These are phyloP conservation scores for Agrotis ipsilon DNA, from an alignment of 2,888 invertebrate species.

Conservation along the genomic window DNA sequence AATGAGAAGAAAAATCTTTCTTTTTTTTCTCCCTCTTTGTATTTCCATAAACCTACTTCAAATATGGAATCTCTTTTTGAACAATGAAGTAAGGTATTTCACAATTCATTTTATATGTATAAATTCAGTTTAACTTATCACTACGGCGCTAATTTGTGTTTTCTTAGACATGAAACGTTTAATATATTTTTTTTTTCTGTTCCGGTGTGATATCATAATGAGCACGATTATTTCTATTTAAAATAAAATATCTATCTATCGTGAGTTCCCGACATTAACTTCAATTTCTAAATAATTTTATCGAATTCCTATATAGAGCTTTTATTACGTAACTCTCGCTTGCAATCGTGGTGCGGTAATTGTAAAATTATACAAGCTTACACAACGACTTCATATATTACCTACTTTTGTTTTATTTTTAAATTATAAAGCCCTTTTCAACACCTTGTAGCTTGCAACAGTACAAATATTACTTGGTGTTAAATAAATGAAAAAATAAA, in stretches of 20 bases:
- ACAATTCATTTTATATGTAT: neutral
- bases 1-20: no score
- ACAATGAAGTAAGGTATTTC: no score
- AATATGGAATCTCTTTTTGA: no score
- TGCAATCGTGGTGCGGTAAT: slow-evolving; percentile 49
- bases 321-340: slow-evolving; percentile 41
- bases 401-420: slow-evolving; percentile 30
- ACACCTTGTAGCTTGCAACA: slow-evolving; percentile 15
- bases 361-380: slow-evolving; percentile 57
- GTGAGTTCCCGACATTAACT: neutral
- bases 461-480: neutral
- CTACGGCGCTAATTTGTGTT: no score
- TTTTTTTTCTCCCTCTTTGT: no score
- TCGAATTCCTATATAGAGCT: slow-evolving; percentile 14
- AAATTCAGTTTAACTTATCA: no score
- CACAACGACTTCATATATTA: slow-evolving; percentile 39
- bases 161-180: no score
- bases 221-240: no score
- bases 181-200: no score
- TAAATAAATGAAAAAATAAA: slow-evolving; percentile 28
- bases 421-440: slow-evolving; percentile 28
- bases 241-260: neutral
- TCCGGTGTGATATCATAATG: no score
- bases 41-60: no score
- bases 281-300: slow-evolving; percentile 28